Evolutionary conservation across 2,888 invertebrate species (phyloP), one percentile per base, ranked within the genome.

Genomic region (Amphipoea oculea): DNA sequence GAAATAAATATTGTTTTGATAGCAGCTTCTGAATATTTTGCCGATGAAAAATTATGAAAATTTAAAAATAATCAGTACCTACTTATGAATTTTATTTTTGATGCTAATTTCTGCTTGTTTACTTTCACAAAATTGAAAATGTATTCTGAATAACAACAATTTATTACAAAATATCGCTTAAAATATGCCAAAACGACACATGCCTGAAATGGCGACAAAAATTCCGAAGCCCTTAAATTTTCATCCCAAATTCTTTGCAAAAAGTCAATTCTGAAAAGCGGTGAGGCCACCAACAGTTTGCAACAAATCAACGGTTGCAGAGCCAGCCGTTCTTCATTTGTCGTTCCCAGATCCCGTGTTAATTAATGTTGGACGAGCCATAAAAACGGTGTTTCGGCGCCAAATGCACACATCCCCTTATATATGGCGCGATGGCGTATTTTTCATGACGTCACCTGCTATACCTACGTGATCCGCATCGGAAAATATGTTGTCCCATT

Each of bases 401-500:
- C 86, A 78, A 85, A 86, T 87, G 89, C 85, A 89, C 85, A 83
- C 86, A 88, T 89, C 86, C 89, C 85, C 86, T 90, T 91, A 93
- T 93, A 93, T 92, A 92, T 87, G 91, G 82, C 73, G 69, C 72
- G 77, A 57, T 62, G 86, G 89, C 84, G 88, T 92, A 94, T 95
- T 93, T 92, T 91, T 95, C 94, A 93, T 91, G 92, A 93, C 94
- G 92, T 94, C 95, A 95, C 95, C 94, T 94, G 95, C 89, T 89
- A 86, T 88, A 87, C 88, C 91, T 92, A 95, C 94, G 94, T 93
- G 95, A 94, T 92, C 91, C 90, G 93, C 91, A 92, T 95, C 85
- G 87, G 90, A 92, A 95, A 94, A 95, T 95, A 95, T 95, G 93
- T 92, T 92, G 90, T 90, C 91, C 95, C 94, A 95, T 95, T 95